Evolutionary conservation across 2,113 vertebrate genomes (phyloP).

Genomic region (Morone chrysops): DNA sequence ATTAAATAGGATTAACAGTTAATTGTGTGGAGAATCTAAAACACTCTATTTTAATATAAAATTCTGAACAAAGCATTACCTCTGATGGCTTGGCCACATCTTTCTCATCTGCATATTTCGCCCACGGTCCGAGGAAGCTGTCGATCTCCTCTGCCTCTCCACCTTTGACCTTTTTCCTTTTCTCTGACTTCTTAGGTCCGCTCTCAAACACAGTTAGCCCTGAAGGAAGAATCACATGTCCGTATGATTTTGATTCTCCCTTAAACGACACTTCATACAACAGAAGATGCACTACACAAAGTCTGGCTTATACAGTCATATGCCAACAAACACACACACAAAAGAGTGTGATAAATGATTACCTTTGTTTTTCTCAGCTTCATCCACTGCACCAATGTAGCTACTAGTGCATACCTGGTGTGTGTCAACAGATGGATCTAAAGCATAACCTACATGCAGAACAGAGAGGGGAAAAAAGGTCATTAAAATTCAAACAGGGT

Average conservation of each 20-base stretch:
- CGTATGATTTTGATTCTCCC: background rate
- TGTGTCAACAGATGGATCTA: slow-evolving; percentile 95
- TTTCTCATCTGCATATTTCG: slow-evolving; percentile 96
- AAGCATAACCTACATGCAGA: slow-evolving; percentile 90
- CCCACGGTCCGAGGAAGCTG: slow-evolving; percentile 95
- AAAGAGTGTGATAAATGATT: slow-evolving; percentile 17
- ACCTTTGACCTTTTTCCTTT: slow-evolving; percentile 96
- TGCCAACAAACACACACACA: background rate
- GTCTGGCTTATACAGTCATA: background rate
- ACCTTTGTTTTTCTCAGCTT: slow-evolving; percentile 99
- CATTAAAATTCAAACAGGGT: slow-evolving; percentile 6
- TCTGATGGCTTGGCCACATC: slow-evolving; percentile 95
- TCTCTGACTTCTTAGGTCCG: slow-evolving; percentile 91
- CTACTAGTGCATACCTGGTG: slow-evolving; percentile 84
- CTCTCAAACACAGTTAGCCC: slow-evolving; percentile 97
- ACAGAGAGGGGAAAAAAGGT: background rate
- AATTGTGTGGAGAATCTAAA: background rate
- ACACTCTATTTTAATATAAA: background rate
- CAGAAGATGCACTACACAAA: background rate
- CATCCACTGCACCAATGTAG: slow-evolving; percentile 96
- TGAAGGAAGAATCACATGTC: slow-evolving; percentile 54
- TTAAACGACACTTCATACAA: background rate
- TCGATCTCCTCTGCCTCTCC: slow-evolving; percentile 96
- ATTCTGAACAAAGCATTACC: slow-evolving; percentile 79
- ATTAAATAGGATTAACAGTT: too few relatives aligned